Evolutionary conservation across 2,113 vertebrate genomes (phyloP).

Genomic region (Cygnus atratus): DNA sequence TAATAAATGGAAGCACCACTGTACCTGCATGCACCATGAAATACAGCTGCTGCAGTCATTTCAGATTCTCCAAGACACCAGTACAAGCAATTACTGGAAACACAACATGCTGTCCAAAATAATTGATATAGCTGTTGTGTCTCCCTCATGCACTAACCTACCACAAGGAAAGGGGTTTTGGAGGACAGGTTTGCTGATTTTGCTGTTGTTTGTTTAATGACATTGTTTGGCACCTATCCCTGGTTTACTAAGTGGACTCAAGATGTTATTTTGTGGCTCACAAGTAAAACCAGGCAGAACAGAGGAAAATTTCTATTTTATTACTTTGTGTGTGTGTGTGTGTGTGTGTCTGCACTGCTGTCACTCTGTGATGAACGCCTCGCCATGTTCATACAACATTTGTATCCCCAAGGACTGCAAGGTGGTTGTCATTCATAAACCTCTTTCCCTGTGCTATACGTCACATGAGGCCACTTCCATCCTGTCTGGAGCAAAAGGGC

Average conservation of each 20-base stretch:
- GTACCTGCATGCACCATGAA: background rate
- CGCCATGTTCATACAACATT: background rate
- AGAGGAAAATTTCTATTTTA: background rate
- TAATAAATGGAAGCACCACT: background rate
- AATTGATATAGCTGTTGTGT: background rate
- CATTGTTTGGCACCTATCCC: background rate
- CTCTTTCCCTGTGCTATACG: background rate
- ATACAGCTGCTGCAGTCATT: background rate
- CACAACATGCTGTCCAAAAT: background rate
- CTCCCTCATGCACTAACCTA: background rate
- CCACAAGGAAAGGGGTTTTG: background rate
- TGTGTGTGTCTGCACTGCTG: background rate
- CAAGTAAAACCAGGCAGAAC: background rate
- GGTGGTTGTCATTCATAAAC: background rate
- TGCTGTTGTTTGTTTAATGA: background rate
- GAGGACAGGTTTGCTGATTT: background rate
- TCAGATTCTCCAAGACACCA: background rate
- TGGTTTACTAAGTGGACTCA: background rate
- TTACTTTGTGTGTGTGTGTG: too few relatives aligned
- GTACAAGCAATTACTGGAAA: background rate
- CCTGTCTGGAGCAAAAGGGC: background rate
- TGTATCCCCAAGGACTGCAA: fast-evolving
- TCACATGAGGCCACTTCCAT: fast-evolving
- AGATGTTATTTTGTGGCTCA: background rate
- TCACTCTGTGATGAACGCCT: background rate